phyloP scores from a whole-genome alignment of 2,888 invertebrate species.

The Oscheius sp. region DNA sequence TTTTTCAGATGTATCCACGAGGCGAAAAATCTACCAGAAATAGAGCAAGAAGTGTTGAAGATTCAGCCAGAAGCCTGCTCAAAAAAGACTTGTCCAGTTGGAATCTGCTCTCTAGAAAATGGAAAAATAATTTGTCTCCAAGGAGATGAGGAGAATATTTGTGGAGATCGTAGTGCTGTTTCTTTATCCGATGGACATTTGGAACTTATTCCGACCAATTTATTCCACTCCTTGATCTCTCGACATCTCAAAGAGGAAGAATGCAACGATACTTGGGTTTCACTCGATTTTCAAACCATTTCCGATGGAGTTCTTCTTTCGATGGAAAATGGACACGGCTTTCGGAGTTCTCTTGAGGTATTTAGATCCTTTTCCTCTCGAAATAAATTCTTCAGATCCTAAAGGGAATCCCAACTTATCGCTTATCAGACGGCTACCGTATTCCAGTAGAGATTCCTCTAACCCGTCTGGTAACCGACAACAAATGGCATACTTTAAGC shows the following conservation, averaged over 20 bases:
- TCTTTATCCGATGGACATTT: slow-evolving; percentile 1
- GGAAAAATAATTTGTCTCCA: neutral
- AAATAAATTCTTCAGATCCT: neutral
- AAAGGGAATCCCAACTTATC: neutral
- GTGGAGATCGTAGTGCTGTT: slow-evolving; percentile 1
- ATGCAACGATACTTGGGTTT: slow-evolving; percentile 10
- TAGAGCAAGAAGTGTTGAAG: neutral
- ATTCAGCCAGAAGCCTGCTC: neutral
- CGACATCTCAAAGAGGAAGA: neutral
- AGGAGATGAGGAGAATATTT: slow-evolving; percentile 5
- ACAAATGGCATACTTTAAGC: slow-evolving; percentile 11
- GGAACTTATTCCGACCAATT: slow-evolving; percentile 1
- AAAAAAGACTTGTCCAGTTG: neutral
- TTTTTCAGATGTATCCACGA: neutral
- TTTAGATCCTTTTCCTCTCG: neutral
- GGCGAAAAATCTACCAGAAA: neutral
- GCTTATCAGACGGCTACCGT: slow-evolving; percentile 21
- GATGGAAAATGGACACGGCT: neutral
- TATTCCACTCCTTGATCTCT: neutral
- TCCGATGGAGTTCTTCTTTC: slow-evolving; percentile 1
- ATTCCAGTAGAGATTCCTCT: slow-evolving; percentile 22
- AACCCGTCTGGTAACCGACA: slow-evolving; percentile 9
- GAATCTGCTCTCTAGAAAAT: neutral
- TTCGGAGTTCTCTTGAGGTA: slow-evolving; percentile 10
- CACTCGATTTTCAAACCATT: slow-evolving; percentile 9